Conservation (phyloP, 2,797 vertebrate species). For the Acanthurus lineatus region DNA sequence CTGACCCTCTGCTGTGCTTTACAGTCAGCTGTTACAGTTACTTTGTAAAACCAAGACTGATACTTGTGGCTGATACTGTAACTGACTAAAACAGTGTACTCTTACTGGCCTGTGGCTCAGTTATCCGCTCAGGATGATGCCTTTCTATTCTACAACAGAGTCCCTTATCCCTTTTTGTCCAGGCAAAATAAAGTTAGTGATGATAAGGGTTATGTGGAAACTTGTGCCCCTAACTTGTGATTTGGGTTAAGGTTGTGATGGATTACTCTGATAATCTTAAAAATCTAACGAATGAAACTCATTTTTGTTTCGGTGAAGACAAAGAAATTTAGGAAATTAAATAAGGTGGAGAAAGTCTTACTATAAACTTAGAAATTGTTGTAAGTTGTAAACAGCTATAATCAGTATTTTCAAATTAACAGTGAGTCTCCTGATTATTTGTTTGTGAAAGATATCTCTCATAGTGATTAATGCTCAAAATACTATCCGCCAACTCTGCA, state of each 20-base stretch:
- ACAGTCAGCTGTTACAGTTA: slow-evolving; percentile 23
- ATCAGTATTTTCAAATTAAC: not conserved
- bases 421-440: slow-evolving; percentile 2
- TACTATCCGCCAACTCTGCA: not conserved
- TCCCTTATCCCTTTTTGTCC: slow-evolving; percentile 1
- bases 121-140: not conserved
- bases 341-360: not conserved
- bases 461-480: not conserved
- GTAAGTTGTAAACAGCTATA: too few species aligned
- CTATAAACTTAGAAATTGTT: not conserved
- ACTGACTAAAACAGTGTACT: not conserved
- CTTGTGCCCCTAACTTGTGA: not conserved
- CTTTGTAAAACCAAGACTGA: not conserved
- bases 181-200: not conserved
- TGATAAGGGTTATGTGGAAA: too few species aligned
- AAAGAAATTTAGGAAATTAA: not conserved
- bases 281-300: not conserved
- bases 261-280: not conserved
- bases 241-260: not conserved
- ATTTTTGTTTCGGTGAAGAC: not conserved
- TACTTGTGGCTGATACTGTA: not conserved
- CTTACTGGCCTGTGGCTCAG: slow-evolving; percentile 2
- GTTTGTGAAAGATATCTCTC: too few species aligned
- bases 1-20: slow-evolving; percentile 28
- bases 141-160: slow-evolving; percentile 1